These are phyloP conservation scores for Pedetes capensis DNA, from an alignment of 2,113 vertebrate species.

Conservation along the genomic window DNA sequence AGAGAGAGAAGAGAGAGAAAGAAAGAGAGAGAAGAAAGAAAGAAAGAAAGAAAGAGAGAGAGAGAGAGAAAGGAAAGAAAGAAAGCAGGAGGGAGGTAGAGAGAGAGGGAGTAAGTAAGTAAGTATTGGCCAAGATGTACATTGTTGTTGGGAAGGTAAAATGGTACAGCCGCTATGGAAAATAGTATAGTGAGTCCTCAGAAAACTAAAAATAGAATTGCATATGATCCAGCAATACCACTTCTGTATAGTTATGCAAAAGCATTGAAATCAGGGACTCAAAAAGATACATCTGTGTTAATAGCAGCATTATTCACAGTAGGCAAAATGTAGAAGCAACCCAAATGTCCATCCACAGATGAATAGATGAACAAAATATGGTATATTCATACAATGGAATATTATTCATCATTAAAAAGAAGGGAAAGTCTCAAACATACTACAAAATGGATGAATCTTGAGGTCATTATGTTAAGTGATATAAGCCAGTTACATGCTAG, in stretches of 20 bases:
- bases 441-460: not conserved
- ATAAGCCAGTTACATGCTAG: not conserved
- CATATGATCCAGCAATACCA: not conserved
- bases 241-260: not conserved
- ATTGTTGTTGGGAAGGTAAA: not conserved
- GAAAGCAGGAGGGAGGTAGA: too few relatives aligned
- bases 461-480: not conserved
- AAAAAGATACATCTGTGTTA: not conserved
- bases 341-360: not conserved
- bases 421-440: not conserved
- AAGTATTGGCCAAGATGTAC: too few relatives aligned
- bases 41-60: not conserved
- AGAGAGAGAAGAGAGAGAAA: not conserved
- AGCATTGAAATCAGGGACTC: not conserved
- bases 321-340: not conserved
- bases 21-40: not conserved
- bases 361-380: not conserved
- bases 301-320: not conserved
- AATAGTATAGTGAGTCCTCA: too few relatives aligned
- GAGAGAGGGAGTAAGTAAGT: too few relatives aligned
- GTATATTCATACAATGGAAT: not conserved
- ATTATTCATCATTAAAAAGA: not conserved
- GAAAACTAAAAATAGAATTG: not conserved
- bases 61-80: too few relatives aligned
- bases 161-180: not conserved